Percentiles rank a stretch among this genome's conserved stretches.
Evolutionary conservation across 1,140 invertebrate genomes (phyloP).

Genomic region (Zaprionus davidi): DNA sequence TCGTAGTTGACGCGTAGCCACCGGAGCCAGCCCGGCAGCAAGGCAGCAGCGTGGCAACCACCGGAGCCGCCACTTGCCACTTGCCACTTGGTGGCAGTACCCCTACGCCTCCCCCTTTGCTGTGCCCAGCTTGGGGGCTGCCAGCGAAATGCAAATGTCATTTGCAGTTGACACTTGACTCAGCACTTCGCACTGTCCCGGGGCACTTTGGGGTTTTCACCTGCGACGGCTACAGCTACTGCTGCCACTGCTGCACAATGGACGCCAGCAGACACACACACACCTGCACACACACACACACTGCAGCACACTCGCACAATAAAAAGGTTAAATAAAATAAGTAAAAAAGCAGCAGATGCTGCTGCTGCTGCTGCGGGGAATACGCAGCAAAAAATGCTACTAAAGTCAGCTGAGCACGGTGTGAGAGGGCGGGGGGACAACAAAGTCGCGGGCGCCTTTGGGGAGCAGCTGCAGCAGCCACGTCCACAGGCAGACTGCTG

Average conservation of each 20-base stretch:
- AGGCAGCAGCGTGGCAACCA: slow-evolving; percentile 22
- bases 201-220: slow-evolving; percentile 81
- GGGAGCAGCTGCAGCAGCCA: slow-evolving; percentile 48
- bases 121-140: slow-evolving; percentile 36
- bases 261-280: slow-evolving; percentile 42
- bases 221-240: slow-evolving; percentile 48
- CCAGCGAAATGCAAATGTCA: slow-evolving; percentile 82
- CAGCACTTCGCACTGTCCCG: slow-evolving; percentile 81
- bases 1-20: slow-evolving; percentile 81
- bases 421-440: slow-evolving; percentile 24
- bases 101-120: neutral
- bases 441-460: slow-evolving; percentile 69
- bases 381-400: slow-evolving; percentile 45
- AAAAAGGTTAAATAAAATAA: slow-evolving; percentile 63
- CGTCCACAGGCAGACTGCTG: slow-evolving; percentile 9
- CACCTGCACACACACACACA: slow-evolving; percentile 8
- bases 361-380: neutral
- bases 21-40: slow-evolving; percentile 37
- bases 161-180: slow-evolving; percentile 83
- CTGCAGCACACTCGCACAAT: slow-evolving; percentile 34
- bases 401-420: slow-evolving; percentile 70
- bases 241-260: slow-evolving; percentile 55
- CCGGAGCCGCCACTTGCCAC: slow-evolving; percentile 27
- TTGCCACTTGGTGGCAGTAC: slow-evolving; percentile 15
- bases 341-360: slow-evolving; percentile 18